Percentiles rank a stretch among this genome's conserved stretches.
phyloP scores from a whole-genome alignment of 2,888 invertebrate species.

The Stramonita haemastoma region DNA sequence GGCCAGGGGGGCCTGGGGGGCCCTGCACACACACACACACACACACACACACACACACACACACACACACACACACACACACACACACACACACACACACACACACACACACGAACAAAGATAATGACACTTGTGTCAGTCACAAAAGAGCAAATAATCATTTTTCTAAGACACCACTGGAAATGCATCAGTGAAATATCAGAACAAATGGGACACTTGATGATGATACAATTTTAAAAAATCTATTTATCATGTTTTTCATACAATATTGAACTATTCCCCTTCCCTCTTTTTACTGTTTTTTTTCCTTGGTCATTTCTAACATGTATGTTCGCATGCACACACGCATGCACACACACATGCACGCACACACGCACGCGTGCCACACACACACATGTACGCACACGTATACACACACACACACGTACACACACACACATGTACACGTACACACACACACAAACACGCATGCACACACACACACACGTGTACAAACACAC shows the following conservation, averaged over 20 bases:
- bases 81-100: not conserved
- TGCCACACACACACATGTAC: no score
- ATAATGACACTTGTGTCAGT: not conserved
- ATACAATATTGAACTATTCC: no score
- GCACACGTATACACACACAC: not conserved
- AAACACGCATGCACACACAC: not conserved
- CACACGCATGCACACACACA: conserved; percentile 1
- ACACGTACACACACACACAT: not conserved
- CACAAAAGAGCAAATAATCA: no score
- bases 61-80: not conserved
- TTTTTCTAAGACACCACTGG: no score
- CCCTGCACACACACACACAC: conserved; percentile 54
- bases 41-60: not conserved
- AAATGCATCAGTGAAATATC: no score
- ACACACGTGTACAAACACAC: not conserved
- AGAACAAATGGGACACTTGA: no score
- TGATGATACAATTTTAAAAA: no score
- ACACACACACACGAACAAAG: not conserved
- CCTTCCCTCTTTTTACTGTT: no score
- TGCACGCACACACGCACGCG: not conserved
- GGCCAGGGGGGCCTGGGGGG: conserved; percentile 61
- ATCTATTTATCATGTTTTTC: no score
- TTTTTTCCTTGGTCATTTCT: no score
- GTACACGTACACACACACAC: not conserved
- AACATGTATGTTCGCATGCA: not conserved